phyloP scores from a whole-genome alignment of 2,113 vertebrate genomes.

The Scomber scombrus region DNA sequence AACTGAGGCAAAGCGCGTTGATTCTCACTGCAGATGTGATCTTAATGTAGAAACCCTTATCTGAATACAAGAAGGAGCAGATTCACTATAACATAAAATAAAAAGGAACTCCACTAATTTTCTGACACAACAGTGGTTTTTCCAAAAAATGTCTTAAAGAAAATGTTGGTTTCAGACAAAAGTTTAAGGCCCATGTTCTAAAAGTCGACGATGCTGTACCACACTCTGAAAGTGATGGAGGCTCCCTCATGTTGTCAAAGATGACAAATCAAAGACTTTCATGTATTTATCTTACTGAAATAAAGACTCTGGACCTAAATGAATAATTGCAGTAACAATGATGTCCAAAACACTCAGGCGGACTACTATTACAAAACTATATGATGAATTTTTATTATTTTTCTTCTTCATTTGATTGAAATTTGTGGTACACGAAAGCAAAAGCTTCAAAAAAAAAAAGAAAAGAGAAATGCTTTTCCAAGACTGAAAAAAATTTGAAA shows the following conservation, averaged over 20 bases:
- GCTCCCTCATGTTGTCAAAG: too few species aligned
- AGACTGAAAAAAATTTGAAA: neutral
- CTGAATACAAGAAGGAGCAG: neutral
- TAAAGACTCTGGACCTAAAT: neutral
- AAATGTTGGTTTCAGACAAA: constrained; percentile 3
- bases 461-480: constrained; percentile 6
- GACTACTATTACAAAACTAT: neutral
- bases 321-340: constrained; percentile 12
- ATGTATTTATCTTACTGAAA: neutral
- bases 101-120: neutral
- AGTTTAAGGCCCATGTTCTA: constrained; percentile 11
- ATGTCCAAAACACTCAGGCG: constrained; percentile 1
- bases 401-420: constrained; percentile 17
- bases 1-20: neutral
- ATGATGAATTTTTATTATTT: neutral
- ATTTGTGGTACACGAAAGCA: constrained; percentile 10
- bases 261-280: too few species aligned
- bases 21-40: neutral
- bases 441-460: neutral
- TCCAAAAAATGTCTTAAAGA: neutral
- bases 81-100: neutral
- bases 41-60: neutral
- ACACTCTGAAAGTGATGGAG: neutral
- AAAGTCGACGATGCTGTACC: neutral
- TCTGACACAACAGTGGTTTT: neutral